Conservation (phyloP, 2,113 vertebrate genomes). For the Gorilla gorilla region DNA sequence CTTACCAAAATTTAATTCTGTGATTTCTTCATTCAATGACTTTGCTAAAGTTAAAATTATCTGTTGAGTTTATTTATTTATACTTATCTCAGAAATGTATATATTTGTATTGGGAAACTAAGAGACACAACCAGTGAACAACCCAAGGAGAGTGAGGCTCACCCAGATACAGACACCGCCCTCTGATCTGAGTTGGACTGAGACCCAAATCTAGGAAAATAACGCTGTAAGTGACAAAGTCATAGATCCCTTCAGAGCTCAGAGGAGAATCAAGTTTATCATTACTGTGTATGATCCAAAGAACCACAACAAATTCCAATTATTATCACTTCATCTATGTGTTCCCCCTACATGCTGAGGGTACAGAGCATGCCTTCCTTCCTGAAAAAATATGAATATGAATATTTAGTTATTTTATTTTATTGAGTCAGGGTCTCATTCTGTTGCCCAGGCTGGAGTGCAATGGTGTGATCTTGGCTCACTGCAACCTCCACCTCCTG, state of each 20-base stretch:
- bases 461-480: too few relatives aligned
- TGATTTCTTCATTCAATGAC: not conserved
- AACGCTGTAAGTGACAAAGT: not conserved
- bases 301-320: not conserved
- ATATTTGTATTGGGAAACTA: not conserved
- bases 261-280: not conserved
- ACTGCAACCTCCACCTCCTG: too few relatives aligned
- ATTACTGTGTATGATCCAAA: not conserved
- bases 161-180: not conserved
- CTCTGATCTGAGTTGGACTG: not conserved
- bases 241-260: not conserved
- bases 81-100: not conserved
- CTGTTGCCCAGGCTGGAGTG: too few relatives aligned
- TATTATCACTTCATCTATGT: not conserved
- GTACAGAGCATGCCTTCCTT: not conserved
- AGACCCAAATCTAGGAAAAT: not conserved
- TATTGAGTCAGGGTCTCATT: too few relatives aligned
- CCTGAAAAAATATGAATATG: not conserved
- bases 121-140: not conserved
- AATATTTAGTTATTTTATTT: not conserved
- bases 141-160: not conserved
- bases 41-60: not conserved
- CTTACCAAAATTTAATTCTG: not conserved
- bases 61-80: not conserved
- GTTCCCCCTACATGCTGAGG: not conserved